phyloP scores from a whole-genome alignment of 2,888 invertebrate genomes.

The Pachliopta kotzebuea region DNA sequence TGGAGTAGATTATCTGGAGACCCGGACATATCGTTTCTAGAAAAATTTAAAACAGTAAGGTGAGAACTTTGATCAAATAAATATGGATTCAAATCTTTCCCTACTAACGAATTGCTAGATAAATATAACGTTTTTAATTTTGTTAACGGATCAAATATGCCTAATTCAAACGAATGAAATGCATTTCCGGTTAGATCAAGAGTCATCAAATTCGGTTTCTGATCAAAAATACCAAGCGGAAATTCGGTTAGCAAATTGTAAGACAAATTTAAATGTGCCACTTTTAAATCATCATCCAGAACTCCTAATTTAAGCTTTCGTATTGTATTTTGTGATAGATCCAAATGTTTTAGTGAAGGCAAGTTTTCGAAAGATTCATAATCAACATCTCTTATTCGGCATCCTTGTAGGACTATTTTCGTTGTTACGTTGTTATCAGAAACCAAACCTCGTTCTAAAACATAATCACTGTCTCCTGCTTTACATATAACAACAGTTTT shows the following conservation, averaged over 20 bases:
- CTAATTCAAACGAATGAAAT: conserved; percentile 42
- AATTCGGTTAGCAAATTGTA: conserved; percentile 47
- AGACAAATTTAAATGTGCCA: conserved; percentile 52
- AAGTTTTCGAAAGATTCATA: conserved; percentile 48
- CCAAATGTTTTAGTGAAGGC: conserved; percentile 44
- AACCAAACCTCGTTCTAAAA: conserved; percentile 43
- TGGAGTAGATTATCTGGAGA: conserved; percentile 45
- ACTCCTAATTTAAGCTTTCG: conserved; percentile 46
- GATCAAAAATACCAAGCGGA: conserved; percentile 53
- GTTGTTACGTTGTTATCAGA: conserved; percentile 45
- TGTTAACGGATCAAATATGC: conserved; percentile 46
- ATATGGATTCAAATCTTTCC: conserved; percentile 43
- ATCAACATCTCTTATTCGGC: conserved; percentile 46
- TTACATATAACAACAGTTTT: conserved; percentile 37
- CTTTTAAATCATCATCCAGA: conserved; percentile 42
- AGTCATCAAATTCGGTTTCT: conserved; percentile 44
- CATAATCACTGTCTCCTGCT: conserved; percentile 37
- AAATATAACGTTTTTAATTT: conserved; percentile 49
- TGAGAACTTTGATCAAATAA: conserved; percentile 44
- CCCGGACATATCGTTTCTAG: conserved; percentile 51
- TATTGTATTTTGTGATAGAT: conserved; percentile 54
- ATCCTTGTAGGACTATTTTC: conserved; percentile 40
- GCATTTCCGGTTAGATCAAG: conserved; percentile 53
- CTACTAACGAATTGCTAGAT: conserved; percentile 47
- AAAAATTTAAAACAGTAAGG: conserved; percentile 49